Conservation (phyloP, 2,797 vertebrate species). For the Otolemur crassicaudatus region DNA sequence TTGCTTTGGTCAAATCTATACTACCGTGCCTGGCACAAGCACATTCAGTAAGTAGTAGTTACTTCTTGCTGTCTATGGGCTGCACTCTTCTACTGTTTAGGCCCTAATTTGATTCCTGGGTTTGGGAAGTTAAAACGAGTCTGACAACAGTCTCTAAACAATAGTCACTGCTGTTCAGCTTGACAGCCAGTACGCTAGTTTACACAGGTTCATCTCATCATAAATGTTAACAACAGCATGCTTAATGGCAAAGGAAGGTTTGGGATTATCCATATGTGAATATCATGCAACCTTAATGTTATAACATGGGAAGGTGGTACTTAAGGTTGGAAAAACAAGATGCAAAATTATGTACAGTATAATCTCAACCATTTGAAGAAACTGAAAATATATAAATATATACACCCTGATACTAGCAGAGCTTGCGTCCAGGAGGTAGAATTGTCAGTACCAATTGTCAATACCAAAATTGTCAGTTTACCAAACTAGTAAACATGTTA, state of each 20-base stretch:
- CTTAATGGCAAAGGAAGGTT: background rate
- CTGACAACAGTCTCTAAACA: no score
- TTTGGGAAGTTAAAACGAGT: background rate
- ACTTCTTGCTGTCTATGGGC: no score
- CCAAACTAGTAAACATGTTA: background rate
- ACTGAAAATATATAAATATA: background rate
- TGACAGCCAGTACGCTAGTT: no score
- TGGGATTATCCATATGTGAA: background rate
- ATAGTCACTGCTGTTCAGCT: background rate
- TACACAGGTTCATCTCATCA: background rate
- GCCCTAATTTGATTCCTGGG: background rate
- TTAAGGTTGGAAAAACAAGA: background rate
- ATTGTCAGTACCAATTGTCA: background rate
- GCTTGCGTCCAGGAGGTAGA: background rate
- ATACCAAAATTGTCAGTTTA: no score
- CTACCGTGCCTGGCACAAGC: background rate
- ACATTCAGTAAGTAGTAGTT: background rate
- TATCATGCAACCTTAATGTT: background rate
- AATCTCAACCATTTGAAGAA: background rate
- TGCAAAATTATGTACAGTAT: background rate
- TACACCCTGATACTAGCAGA: background rate
- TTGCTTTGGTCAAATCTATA: background rate
- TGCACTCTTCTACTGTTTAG: background rate
- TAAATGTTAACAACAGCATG: background rate
- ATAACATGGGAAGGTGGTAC: background rate